Percentiles rank a stretch among this genome's conserved stretches.
Evolutionary conservation across 2,888 invertebrate genomes (phyloP).

Genomic region (Tromatobia lineatoria): DNA sequence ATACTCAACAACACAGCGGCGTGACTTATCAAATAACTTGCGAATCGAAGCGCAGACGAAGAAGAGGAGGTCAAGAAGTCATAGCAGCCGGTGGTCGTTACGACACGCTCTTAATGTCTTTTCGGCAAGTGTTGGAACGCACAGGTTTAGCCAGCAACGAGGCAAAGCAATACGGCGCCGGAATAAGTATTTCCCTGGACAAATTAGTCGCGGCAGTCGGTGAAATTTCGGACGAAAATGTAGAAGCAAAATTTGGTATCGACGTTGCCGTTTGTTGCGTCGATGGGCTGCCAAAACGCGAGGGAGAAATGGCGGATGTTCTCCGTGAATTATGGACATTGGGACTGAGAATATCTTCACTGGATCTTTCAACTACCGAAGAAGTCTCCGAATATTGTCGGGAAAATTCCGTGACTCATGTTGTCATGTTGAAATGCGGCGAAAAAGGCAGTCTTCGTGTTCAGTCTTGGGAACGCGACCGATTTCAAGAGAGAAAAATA

Average conservation of each 20-base stretch:
- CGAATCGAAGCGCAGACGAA: slow-evolving; percentile 87
- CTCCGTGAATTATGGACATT: slow-evolving; percentile 90
- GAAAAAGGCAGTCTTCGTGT: slow-evolving; percentile 87
- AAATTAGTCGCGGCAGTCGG: slow-evolving; percentile 89
- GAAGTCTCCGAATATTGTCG: slow-evolving; percentile 87
- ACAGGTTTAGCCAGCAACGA: slow-evolving; percentile 82
- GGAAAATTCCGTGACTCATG: slow-evolving; percentile 85
- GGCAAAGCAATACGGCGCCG: slow-evolving; percentile 89
- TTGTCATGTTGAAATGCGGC: slow-evolving; percentile 88
- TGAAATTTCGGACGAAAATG: slow-evolving; percentile 84
- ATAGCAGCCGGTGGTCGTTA: slow-evolving; percentile 97
- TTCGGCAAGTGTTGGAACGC: slow-evolving; percentile 87
- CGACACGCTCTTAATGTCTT: slow-evolving; percentile 92
- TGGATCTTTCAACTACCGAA: slow-evolving; percentile 88
- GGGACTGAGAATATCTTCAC: slow-evolving; percentile 89
- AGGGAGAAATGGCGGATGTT: slow-evolving; percentile 87
- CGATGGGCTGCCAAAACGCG: slow-evolving; percentile 87
- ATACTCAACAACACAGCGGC: slow-evolving; percentile 89
- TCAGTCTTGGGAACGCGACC: slow-evolving; percentile 89
- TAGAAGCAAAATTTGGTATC: slow-evolving; percentile 85
- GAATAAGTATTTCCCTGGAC: slow-evolving; percentile 95
- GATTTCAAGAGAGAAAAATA: slow-evolving; percentile 89
- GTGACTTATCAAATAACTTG: slow-evolving; percentile 90
- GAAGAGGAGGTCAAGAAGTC: slow-evolving; percentile 88
- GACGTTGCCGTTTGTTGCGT: slow-evolving; percentile 91